Percentiles rank a stretch among this genome's conserved stretches.
phyloP scores from a whole-genome alignment of 64 coral and sea anemone genomes.

The Montipora efflorescens region DNA sequence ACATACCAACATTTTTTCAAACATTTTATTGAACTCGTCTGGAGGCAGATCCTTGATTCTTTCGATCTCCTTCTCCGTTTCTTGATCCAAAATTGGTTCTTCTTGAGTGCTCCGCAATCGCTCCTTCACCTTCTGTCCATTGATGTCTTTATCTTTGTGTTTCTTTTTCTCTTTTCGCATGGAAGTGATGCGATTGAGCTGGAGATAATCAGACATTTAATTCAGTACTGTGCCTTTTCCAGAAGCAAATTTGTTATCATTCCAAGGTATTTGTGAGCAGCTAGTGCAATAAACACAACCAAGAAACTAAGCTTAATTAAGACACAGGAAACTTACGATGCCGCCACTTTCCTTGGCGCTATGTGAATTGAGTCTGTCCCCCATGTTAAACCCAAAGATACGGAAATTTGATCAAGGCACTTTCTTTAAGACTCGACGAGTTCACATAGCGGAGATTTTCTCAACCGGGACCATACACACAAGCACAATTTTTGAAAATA shows the following conservation, averaged over 20 bases:
- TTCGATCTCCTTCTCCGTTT: conserved; percentile 87
- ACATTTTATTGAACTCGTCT: conserved; percentile 91
- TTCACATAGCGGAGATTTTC: conserved; percentile 33
- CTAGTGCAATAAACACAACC: background rate
- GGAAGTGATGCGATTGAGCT: conserved; percentile 87
- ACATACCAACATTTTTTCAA: conserved; percentile 98
- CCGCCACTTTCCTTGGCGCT: conserved; percentile 36
- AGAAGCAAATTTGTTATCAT: conserved; percentile 8
- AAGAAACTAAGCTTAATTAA: background rate
- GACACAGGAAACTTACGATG: conserved; percentile 15
- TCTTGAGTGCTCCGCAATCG: conserved; percentile 82
- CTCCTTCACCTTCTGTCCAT: conserved; percentile 74
- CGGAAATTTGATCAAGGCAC: background rate
- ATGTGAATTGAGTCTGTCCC: conserved; percentile 15
- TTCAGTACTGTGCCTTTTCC: conserved; percentile 10
- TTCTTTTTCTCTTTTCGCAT: conserved; percentile 90
- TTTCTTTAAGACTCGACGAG: background rate
- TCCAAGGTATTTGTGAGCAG: background rate
- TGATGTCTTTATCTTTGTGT: conserved; percentile 76
- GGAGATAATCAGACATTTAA: conserved; percentile 6
- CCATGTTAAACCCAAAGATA: conserved; percentile 13
- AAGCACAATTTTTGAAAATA: background rate
- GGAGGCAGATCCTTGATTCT: conserved; percentile 72
- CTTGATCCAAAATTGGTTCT: conserved; percentile 64
- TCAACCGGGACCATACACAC: background rate